Base-by-base conservation (phyloP, 2,797 vertebrate genomes). In the Novumbra hubbsi region DNA sequence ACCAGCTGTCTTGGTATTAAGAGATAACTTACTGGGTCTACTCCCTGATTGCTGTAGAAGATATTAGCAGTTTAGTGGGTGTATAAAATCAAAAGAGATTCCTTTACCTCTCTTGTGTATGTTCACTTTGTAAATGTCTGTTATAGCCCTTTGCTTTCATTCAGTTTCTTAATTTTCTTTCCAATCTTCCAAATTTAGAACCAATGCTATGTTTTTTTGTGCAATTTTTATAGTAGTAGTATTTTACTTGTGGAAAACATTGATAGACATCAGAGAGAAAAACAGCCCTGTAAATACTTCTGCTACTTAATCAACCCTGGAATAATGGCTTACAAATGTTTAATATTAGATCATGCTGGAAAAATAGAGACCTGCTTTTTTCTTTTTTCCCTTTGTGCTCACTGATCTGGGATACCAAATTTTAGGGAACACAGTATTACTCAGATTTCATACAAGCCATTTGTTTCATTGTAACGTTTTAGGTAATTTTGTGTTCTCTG, bases 251-350 rank as follows among this genome's bases (percentile, higher is more conserved):
- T 80, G 81, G 85, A 86, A 90, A 90, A 87, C 87, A 81, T 79
- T 74, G 77, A 91, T 86, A 76, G 81, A 88, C 83, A 90, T 90
- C 88, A 86, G 83, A 87, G 86, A 88, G 83, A 78, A 86, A 85
- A 89, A 90, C 70, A 84, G 79, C 71, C 84, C 91, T 88, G 88
- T 86, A 87, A 90, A 84, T 88, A 83, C 89, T 89, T 81, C 80
- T 24, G 71, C 74, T 82, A 81, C 80, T 86, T 82, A 80, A 80
- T 87, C 74, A 55, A 34, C 70, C 64, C 72, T 34, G 69, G 49
- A 70, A 69, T 82, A 87, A 90, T 86, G 62, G 81, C 76, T 81
- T 71, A 77, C 82, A 83, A 83, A 80, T 83, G 76, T 72, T 81
- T 83, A 82, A 86, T 88, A 85, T 85, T 81, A 85, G 83, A 88